Evolutionary conservation across 2,888 invertebrate species (phyloP).

Genomic region (Tortricodes alternella): DNA sequence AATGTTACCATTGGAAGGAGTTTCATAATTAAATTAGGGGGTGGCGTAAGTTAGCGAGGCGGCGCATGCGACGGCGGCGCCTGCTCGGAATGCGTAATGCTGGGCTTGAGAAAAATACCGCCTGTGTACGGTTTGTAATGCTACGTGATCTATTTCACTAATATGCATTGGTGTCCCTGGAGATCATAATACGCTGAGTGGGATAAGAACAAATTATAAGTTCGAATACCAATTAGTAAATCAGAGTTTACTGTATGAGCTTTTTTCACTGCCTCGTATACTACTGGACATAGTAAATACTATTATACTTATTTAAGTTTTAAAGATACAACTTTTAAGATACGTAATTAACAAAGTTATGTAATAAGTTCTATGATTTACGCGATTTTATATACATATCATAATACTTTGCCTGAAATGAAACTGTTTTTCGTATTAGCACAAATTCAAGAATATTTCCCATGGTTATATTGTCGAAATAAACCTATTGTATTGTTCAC

Average conservation of each 20-base stretch:
- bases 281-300: too few relatives aligned
- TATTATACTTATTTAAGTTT: too few relatives aligned
- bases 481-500: too few relatives aligned
- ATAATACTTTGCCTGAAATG: too few relatives aligned
- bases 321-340: not conserved
- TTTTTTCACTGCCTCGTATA: too few relatives aligned
- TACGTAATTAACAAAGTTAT: too few relatives aligned
- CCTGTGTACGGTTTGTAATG: conserved; percentile 36
- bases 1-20: conserved; percentile 37
- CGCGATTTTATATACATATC: too few relatives aligned
- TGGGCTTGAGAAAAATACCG: conserved; percentile 34
- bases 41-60: conserved; percentile 52
- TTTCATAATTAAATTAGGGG: conserved; percentile 62
- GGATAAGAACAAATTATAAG: conserved; percentile 17
- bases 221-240: conserved; percentile 18
- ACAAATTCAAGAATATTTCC: too few relatives aligned
- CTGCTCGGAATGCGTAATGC: conserved; percentile 68
- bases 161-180: conserved; percentile 25
- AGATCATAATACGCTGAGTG: conserved; percentile 17
- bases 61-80: conserved; percentile 44
- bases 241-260: not conserved
- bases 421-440: too few relatives aligned
- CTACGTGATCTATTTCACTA: conserved; percentile 41
- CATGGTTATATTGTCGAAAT: too few relatives aligned
- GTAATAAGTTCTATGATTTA: not conserved